Percentiles rank a stretch among this genome's conserved stretches.
Evolutionary conservation across 2,797 vertebrate genomes (phyloP).

Genomic region (Adelosebastes latens): DNA sequence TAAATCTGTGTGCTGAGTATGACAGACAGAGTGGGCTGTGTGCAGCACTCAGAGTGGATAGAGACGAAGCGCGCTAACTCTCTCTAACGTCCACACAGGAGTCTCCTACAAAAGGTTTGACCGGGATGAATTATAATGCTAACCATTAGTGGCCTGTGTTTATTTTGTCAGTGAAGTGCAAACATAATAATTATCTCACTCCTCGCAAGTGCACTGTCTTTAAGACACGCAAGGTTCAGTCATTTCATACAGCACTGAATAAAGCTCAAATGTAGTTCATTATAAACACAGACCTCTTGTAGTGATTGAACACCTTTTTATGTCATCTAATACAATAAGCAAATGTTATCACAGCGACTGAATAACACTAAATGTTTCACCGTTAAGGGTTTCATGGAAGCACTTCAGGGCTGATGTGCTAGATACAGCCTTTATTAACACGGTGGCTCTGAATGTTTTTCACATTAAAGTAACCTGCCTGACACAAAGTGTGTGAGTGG

Average conservation of each 20-base stretch:
- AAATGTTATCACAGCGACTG: slow-evolving; percentile 11
- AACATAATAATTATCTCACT: neutral
- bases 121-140: neutral
- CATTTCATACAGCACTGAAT: neutral
- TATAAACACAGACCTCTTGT: slow-evolving; percentile 1
- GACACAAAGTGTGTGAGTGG: neutral
- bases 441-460: slow-evolving; percentile 28
- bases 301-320: slow-evolving; percentile 17
- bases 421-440: slow-evolving; percentile 40
- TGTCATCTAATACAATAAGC: slow-evolving; percentile 15
- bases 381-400: slow-evolving; percentile 34
- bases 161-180: slow-evolving; percentile 11
- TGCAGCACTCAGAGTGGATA: slow-evolving; percentile 23
- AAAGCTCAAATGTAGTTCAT: neutral
- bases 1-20: slow-evolving; percentile 65
- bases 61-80: slow-evolving; percentile 19
- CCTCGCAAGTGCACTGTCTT: neutral
- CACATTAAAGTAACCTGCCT: slow-evolving; percentile 19
- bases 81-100: slow-evolving; percentile 19
- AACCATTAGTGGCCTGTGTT: neutral
- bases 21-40: slow-evolving; percentile 52
- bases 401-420: slow-evolving; percentile 31
- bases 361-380: slow-evolving; percentile 28
- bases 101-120: slow-evolving; percentile 15
- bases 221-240: neutral